Base-by-base conservation (phyloP, 2,797 vertebrate genomes). In the Trematomus bernacchii region DNA sequence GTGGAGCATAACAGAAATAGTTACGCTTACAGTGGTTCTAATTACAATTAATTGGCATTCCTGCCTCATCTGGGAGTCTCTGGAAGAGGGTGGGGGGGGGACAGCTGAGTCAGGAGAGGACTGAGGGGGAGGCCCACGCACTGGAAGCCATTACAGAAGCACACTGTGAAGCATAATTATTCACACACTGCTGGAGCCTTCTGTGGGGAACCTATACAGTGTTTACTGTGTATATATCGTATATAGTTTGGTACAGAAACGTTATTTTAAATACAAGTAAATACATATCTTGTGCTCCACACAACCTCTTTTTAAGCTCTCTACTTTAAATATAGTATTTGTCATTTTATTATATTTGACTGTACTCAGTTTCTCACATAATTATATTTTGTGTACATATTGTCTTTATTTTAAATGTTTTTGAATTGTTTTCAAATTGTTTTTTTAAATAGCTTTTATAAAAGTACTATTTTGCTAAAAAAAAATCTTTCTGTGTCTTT, bases 31-130 rank as follows among this genome's bases (percentile, higher is more conserved):
- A 79, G 76, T 70, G 67, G 76, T 86, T 91, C 89, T 87, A 92
- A 93, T 94, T 93, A 91, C 88, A 90, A 92, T 88, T 91, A 92
- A 92, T 74, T 89, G 79, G 61, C 80, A 88, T 91, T 87, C 73
- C 71, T 67, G 76, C 70, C 79, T 85, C 27, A 33, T 73, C 66
- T 16, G 58, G 63, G 75, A 69, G 67, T 84, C 75, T 85, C 69
- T 48, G 58, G 67, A 63, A 70, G 78, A 8, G 15, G 43, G 16
- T 63, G 74, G 30, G 1, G 2, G 51, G 52, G 44, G 21, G 46
- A 51, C 47, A 67, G 83, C 85, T 73, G 82, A 88, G 73, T 86
- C 82, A 84, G 87, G 76, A 69, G 77, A 74, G 61, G 23, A 80
- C 42, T 10, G 64, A 65, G 63, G 61, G 60, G 42, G 59, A 68